Conservation (phyloP, 1,140 invertebrate species). For the Psilanteris sp. region DNA sequence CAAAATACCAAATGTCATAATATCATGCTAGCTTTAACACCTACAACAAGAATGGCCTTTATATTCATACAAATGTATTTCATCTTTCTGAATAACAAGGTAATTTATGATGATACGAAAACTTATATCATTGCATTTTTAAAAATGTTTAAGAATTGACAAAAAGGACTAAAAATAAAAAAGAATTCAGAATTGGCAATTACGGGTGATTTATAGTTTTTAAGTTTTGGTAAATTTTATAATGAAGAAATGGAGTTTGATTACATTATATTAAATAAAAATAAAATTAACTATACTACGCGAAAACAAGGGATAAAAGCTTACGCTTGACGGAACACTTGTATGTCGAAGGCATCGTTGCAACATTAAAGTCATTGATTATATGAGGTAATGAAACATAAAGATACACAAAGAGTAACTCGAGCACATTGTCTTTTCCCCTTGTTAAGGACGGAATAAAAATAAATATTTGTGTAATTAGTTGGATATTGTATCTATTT, state of each 20-base stretch:
- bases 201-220: too few relatives aligned
- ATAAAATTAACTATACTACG: constrained; percentile 2
- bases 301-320: constrained; percentile 28
- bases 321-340: constrained; percentile 16
- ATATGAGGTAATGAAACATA: constrained; percentile 75
- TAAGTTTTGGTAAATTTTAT: too few relatives aligned
- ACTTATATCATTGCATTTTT: too few relatives aligned
- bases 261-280: constrained; percentile 7
- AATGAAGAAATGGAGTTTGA: too few relatives aligned
- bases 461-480: too few relatives aligned
- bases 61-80: constrained; percentile 98
- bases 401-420: constrained; percentile 70
- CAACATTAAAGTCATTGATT: constrained; percentile 41
- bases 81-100: constrained; percentile 96
- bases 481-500: too few relatives aligned
- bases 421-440: constrained; percentile 40
- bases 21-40: constrained; percentile 91
- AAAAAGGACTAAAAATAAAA: too few relatives aligned
- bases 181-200: too few relatives aligned
- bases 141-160: too few relatives aligned
- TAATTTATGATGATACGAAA: too few relatives aligned
- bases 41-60: constrained; percentile 93
- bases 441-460: too few relatives aligned
- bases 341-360: constrained; percentile 17
- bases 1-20: constrained; percentile 92